Conservation (phyloP, 92 coral and sea anemone genomes). For the Heteractis magnifica region DNA sequence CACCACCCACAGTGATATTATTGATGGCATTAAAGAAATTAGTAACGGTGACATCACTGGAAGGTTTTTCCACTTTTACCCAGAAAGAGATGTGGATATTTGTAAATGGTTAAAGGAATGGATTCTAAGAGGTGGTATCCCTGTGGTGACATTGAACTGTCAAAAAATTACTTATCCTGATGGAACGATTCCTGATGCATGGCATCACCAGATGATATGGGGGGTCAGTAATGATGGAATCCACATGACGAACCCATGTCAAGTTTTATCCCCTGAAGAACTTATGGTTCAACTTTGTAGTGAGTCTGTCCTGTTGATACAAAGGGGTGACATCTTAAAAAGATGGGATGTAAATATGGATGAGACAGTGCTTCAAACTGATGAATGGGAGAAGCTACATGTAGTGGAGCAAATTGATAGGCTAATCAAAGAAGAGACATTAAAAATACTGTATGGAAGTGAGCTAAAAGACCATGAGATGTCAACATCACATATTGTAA, state of each 20-base stretch:
- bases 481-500: slow-evolving; percentile 48
- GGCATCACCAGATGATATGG: slow-evolving; percentile 84
- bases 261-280: slow-evolving; percentile 41
- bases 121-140: slow-evolving; percentile 62
- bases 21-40: slow-evolving; percentile 53
- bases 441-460: slow-evolving; percentile 61
- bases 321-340: slow-evolving; percentile 53
- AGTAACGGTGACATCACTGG: slow-evolving; percentile 53
- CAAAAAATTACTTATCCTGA: slow-evolving; percentile 51
- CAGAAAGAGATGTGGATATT: slow-evolving; percentile 56
- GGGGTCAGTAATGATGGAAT: slow-evolving; percentile 68
- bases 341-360: slow-evolving; percentile 63
- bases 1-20: slow-evolving; percentile 59
- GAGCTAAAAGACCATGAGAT: slow-evolving; percentile 60
- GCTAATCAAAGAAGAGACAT: slow-evolving; percentile 61
- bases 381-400: slow-evolving; percentile 53
- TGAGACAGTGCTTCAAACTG: slow-evolving; percentile 23
- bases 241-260: slow-evolving; percentile 61
- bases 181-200: slow-evolving; percentile 76
- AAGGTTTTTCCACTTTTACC: slow-evolving; percentile 66
- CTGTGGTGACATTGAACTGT: slow-evolving; percentile 65
- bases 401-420: slow-evolving; percentile 64
- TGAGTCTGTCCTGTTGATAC: slow-evolving; percentile 69
- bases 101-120: slow-evolving; percentile 65
- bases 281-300: slow-evolving; percentile 58